Base-by-base conservation (phyloP, 2,113 vertebrate genomes). In the Xyrauchen texanus region DNA sequence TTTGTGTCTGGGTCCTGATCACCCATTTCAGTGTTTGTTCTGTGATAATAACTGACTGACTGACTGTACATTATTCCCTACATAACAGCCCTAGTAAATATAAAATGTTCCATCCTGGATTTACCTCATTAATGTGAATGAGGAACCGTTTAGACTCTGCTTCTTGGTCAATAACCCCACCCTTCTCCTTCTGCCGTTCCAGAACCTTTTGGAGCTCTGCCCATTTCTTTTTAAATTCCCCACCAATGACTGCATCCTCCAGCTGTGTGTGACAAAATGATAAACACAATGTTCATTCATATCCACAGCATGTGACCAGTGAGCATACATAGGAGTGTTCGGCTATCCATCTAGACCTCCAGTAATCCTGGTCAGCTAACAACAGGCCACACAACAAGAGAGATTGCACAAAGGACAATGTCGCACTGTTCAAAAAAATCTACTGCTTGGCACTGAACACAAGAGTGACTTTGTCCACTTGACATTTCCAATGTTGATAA, bases 61-160 rank as follows among this genome's bases (percentile, higher is more conserved):
- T 34, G 21, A 34, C 21, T 34, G 21, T 34, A 34, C 21, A 34
- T 34, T 34, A 34, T 34, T 3, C 21, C 21, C 3, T 34, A 34
- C 21, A 34, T 34, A 34, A 34, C 21, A 34, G 21, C 21, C 21
- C 21, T 34, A 34, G 21, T 34, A 34, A 34, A 34, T 34, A 34
- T 3, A 34, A 34, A 34, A 34, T 34, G 21, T 34, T 34, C 21
- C 21, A 34, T 34, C 21, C 21, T 1, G 21, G 21, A 34, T 34
- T 34, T 68, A 98, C 97, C 93, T 92, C 92, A 81, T 96, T 96
- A 77, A 96, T 96, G 75, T 95, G 96, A 87, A 99, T 97, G 64
- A 99, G 95, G n/a, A 96, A 99, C 0, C 97, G 95, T 74, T 96
- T 98, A 0, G 93, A 94, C 76, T 99, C 97, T 5, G 88, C 94